A percentile compares a stretch with the other conserved stretches of the same genome.
Evolutionary conservation across 2,797 vertebrate genomes (phyloP).

Genomic region (Numenius phaeopus): DNA sequence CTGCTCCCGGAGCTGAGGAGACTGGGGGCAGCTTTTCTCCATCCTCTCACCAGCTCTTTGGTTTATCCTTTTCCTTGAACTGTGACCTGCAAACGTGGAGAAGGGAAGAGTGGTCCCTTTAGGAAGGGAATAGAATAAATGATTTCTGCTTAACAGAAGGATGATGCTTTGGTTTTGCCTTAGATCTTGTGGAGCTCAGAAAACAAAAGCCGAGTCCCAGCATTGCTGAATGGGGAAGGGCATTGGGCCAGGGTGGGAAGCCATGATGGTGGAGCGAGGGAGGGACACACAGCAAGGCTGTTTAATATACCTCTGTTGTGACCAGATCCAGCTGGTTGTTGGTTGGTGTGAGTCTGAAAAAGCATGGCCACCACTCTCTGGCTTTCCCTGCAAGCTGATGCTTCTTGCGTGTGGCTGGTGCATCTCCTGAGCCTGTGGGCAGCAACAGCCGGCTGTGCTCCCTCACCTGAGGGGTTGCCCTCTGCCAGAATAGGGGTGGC

Average conservation of each 20-base stretch:
- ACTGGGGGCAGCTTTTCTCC: background rate
- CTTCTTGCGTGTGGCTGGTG: background rate
- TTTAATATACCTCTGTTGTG: background rate
- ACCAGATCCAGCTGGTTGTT: background rate
- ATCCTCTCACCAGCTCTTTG: background rate
- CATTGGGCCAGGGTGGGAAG: background rate
- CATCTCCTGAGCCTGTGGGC: accelerated
- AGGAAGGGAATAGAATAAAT: background rate
- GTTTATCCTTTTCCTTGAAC: background rate
- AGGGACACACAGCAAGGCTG: background rate
- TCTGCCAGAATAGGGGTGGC: background rate
- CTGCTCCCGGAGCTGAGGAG: accelerated
- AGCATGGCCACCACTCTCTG: background rate
- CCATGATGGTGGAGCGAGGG: background rate
- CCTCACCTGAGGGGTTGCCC: background rate
- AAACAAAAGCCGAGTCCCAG: background rate
- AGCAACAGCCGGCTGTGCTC: background rate
- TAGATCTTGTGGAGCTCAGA: background rate
- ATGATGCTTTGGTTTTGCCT: background rate
- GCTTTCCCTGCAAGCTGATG: background rate
- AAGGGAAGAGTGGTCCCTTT: background rate
- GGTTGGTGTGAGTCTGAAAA: background rate
- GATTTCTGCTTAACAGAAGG: background rate
- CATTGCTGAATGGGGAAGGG: accelerated
- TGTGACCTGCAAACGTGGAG: background rate